Conservation (phyloP, 2,113 vertebrate genomes). For the Tapirus terrestris region DNA sequence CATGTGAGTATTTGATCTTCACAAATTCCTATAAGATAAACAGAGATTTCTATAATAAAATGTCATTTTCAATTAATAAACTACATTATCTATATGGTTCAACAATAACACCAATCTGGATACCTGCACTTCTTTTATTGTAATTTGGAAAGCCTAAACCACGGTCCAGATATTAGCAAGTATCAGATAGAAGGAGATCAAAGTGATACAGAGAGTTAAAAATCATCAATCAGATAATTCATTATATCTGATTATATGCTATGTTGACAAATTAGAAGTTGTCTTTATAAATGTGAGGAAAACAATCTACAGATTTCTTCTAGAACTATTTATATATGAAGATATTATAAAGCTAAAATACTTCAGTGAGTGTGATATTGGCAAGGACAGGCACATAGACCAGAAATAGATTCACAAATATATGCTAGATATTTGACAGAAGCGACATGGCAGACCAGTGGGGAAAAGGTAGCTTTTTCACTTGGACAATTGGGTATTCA, state of each 20-base stretch:
- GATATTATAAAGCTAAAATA: background rate
- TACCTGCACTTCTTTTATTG: background rate
- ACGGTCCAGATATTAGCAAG: background rate
- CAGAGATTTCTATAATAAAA: background rate
- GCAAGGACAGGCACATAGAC: background rate
- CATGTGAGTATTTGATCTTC: background rate
- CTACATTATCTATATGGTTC: background rate
- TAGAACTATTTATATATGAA: slow-evolving; percentile 29
- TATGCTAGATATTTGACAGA: background rate
- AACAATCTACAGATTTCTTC: background rate
- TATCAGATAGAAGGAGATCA: background rate
- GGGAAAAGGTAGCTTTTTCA: background rate
- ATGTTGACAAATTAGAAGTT: background rate
- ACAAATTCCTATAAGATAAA: background rate
- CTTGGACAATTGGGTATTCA: background rate
- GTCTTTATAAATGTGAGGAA: background rate
- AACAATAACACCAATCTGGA: background rate
- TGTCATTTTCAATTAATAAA: background rate
- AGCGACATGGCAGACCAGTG: background rate
- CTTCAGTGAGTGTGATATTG: background rate
- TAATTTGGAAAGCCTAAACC: background rate
- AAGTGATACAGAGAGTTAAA: background rate
- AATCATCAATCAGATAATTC: background rate
- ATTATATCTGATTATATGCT: background rate
- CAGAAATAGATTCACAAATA: background rate